Evolutionary conservation across 2,888 invertebrate genomes (phyloP), one percentile per base, ranked within the genome.

Genomic region (Tolmerus cingulatus): DNA sequence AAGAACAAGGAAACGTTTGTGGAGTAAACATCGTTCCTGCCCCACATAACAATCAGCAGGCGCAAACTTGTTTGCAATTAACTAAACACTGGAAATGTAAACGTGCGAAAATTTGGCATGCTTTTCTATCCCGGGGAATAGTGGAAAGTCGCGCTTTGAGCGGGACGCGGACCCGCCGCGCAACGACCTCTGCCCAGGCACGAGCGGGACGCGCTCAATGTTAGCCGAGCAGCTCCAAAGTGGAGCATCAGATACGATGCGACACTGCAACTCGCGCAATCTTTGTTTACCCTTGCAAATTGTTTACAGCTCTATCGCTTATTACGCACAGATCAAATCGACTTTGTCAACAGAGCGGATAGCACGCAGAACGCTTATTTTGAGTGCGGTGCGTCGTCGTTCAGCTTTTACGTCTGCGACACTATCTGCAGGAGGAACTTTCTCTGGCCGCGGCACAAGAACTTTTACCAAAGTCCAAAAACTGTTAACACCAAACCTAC

Each of bases 321-420:
- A 78, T 43, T 78, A 78, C 78, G 78, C 78, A 78, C 43, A 43
- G 40, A 78, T 78, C 43, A 43, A 78, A 78, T 78, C 43, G 43
- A 23, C 37, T 76, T 78, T 78, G 78, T 78, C 78, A 78, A 78
- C 78, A 78, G 23, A 78, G 14, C 37, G 12, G 19, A 78, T 40
- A 78, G 23, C 78, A 37, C 43, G 78, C 78, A 78, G 23, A 46
- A 78, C 3, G 23, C 19, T 66, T 66, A 66, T 66, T 66, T 66
- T 66, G 66, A 66, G 66, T 27, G 9, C 23, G 66, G 23, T 66
- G 23, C 66, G 66, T 23, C 66, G 66, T 34, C 34, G 34, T 55
- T 55, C 12, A 5, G 27, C 34, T 34, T 34, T 34, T 34, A 40
- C 66, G 23, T 14, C 19, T 66, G 66, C 66, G 66, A 66, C 66